A percentile compares a stretch with the other conserved stretches of the same genome.
phyloP scores from a whole-genome alignment of 2,113 vertebrate genomes.

The Chitala chitala region DNA sequence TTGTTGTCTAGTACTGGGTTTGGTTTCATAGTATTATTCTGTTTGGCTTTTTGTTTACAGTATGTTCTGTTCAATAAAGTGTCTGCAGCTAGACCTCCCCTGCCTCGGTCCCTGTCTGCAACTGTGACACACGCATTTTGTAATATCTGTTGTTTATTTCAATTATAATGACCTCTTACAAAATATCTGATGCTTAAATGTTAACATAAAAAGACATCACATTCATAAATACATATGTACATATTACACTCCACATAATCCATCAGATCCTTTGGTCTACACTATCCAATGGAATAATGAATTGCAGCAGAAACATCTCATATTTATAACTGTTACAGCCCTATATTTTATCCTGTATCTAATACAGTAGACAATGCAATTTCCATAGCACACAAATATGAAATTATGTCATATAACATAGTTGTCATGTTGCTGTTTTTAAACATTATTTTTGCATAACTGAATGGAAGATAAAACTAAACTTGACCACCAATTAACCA shows the following conservation, averaged over 20 bases:
- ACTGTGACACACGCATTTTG: too few relatives aligned
- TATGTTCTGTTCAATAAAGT: too few relatives aligned
- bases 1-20: too few relatives aligned
- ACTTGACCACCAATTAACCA: slow-evolving; percentile 46
- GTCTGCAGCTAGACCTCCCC: too few relatives aligned
- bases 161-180: slow-evolving; percentile 54
- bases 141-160: slow-evolving; percentile 48
- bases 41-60: too few relatives aligned
- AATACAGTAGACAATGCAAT: slow-evolving; percentile 34
- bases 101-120: too few relatives aligned
- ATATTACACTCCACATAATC: slow-evolving; percentile 45
- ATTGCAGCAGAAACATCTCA: slow-evolving; percentile 35
- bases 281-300: slow-evolving; percentile 41
- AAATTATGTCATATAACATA: slow-evolving; percentile 29
- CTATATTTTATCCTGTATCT: slow-evolving; percentile 26
- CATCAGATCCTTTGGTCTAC: slow-evolving; percentile 53
- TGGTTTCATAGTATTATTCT: too few relatives aligned
- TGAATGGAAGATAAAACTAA: slow-evolving; percentile 58
- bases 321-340: slow-evolving; percentile 45
- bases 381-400: slow-evolving; percentile 29
- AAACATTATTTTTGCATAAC: slow-evolving; percentile 54
- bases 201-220: slow-evolving; percentile 53
- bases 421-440: slow-evolving; percentile 25
- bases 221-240: slow-evolving; percentile 52
- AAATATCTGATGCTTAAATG: slow-evolving; percentile 57